Percentiles rank a stretch among this genome's conserved stretches.
Evolutionary conservation across 2,888 invertebrate genomes (phyloP).

Genomic region (Pecten maximus): DNA sequence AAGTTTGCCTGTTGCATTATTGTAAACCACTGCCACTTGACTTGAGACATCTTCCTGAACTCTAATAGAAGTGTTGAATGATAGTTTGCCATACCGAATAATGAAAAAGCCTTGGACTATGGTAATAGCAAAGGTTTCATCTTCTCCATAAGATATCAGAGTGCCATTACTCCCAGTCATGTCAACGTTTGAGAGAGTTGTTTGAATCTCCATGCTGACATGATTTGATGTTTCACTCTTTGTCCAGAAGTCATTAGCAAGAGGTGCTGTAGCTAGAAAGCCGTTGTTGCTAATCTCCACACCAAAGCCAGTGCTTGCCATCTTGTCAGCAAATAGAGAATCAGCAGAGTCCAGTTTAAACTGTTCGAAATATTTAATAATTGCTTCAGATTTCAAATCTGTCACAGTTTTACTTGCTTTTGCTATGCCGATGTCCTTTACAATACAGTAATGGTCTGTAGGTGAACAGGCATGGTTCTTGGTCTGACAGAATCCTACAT

Average conservation of each 20-base stretch:
- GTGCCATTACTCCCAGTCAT: constrained; percentile 46
- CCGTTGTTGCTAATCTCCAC: neutral
- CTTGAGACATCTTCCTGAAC: constrained; percentile 57
- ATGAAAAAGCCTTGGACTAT: constrained; percentile 51
- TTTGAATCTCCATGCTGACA: constrained; percentile 30
- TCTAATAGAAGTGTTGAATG: constrained; percentile 46
- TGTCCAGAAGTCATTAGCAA: neutral
- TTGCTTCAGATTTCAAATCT: neutral
- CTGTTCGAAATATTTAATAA: neutral
- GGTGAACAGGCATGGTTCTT: constrained; percentile 44
- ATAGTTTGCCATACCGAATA: constrained; percentile 46
- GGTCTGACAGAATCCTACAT: constrained; percentile 44
- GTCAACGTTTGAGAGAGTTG: neutral
- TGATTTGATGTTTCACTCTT: neutral
- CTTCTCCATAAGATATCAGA: constrained; percentile 49
- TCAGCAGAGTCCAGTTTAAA: neutral
- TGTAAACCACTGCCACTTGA: constrained; percentile 59
- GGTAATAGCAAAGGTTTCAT: constrained; percentile 55
- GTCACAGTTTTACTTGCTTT: constrained; percentile 9
- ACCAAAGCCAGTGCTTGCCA: neutral
- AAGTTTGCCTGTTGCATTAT: constrained; percentile 50
- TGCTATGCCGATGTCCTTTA: constrained; percentile 51
- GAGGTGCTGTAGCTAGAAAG: neutral
- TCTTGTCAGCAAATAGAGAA: neutral
- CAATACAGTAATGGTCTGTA: constrained; percentile 49